Evolutionary conservation across 2,888 invertebrate genomes (phyloP).

Genomic region (Sinotaia quadrata): DNA sequence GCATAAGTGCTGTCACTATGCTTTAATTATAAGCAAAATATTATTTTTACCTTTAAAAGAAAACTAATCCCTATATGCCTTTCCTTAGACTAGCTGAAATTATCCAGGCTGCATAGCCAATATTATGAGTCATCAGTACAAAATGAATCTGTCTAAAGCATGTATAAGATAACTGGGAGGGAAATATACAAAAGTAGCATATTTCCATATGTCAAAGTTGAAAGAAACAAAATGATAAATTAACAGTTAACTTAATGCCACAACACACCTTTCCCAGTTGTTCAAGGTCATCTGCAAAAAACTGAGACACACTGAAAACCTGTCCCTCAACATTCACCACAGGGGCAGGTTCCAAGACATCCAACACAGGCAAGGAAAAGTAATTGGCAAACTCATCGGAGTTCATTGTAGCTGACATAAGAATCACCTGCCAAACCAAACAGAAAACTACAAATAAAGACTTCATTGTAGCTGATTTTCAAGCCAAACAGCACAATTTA

Average conservation of each 20-base stretch:
- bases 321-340: conserved; percentile 66
- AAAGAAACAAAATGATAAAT: not conserved
- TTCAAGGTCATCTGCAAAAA: conserved; percentile 67
- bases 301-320: conserved; percentile 65
- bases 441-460: not conserved
- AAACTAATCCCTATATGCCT: too few species aligned
- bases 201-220: not conserved
- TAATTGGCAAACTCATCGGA: conserved; percentile 82
- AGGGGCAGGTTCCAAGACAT: conserved; percentile 65
- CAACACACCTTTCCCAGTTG: conserved; percentile 57
- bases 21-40: too few species aligned
- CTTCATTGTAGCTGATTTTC: not conserved
- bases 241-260: not conserved
- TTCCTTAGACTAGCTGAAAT: too few species aligned
- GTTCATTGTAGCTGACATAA: conserved; percentile 96
- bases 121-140: too few species aligned
- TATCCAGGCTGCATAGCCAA: too few species aligned
- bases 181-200: too few species aligned
- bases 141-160: too few species aligned
- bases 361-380: conserved; percentile 74
- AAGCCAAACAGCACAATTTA: not conserved
- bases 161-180: too few species aligned
- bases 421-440: conserved; percentile 73
- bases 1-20: too few species aligned
- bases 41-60: too few species aligned